These are phyloP conservation scores for Calosoma granatense DNA, from an alignment of 1,140 invertebrate genomes.

Conservation along the genomic window DNA sequence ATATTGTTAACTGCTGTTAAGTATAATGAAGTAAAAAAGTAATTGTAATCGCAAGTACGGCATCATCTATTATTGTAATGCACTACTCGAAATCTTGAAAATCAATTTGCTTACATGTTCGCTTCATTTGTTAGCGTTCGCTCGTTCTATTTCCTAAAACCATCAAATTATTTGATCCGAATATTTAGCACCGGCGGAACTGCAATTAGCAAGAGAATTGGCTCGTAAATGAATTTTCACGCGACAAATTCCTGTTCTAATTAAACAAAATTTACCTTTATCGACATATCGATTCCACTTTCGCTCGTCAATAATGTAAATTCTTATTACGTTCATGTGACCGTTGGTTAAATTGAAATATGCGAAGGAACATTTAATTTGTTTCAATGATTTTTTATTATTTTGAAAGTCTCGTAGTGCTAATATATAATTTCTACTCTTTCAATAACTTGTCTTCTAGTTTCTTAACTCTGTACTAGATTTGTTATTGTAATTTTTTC, in stretches of 20 bases:
- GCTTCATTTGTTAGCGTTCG: neutral
- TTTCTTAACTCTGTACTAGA: neutral
- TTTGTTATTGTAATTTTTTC: neutral
- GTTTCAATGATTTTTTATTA: no score
- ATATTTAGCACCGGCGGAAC: neutral
- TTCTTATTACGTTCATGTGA: no score
- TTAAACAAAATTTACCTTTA: neutral
- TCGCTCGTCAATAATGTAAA: neutral
- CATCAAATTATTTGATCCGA: neutral
- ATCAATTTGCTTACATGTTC: neutral
- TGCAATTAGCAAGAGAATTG: neutral
- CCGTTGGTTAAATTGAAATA: no score
- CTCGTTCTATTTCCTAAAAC: neutral
- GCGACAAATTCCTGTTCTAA: neutral
- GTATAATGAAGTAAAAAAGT: no score
- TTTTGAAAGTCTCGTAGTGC: no score
- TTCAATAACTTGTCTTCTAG: neutral
- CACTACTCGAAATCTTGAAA: no score
- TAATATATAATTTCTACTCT: no score
- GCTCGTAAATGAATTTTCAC: neutral
- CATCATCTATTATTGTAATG: no score
- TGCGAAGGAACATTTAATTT: no score
- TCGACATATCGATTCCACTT: neutral
- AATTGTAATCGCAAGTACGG: no score
- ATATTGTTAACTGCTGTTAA: no score